Evolutionary conservation across 2,797 vertebrate species (phyloP).

Genomic region (Apodemus agrarius): DNA sequence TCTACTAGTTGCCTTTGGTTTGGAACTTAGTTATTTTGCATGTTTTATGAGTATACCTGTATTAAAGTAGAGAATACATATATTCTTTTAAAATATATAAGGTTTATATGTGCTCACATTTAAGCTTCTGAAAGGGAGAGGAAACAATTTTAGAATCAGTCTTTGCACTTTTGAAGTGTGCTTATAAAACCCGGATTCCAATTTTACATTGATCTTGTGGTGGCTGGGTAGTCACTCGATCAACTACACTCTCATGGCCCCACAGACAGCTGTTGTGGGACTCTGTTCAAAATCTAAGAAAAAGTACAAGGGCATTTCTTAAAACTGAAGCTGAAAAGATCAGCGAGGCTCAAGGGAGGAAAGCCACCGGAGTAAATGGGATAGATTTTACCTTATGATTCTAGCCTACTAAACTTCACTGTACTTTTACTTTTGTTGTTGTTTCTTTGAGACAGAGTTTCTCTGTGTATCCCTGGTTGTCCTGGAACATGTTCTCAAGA

Average conservation of each 20-base stretch:
- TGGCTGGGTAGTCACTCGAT: constrained; percentile 52
- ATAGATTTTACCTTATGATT: constrained; percentile 19
- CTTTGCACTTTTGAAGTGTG: constrained; percentile 46
- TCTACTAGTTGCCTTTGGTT: constrained; percentile 52
- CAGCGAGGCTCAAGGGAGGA: background rate
- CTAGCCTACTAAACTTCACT: constrained; percentile 5
- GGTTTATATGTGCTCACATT: constrained; percentile 57
- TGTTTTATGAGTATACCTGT: constrained; percentile 48
- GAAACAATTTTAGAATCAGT: constrained; percentile 24
- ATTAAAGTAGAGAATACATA: constrained; percentile 7
- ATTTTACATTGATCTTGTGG: constrained; percentile 59
- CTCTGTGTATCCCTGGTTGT: background rate
- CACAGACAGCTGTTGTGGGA: background rate
- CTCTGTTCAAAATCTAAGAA: constrained; percentile 35
- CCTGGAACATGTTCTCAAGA: background rate
- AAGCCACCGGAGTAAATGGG: background rate
- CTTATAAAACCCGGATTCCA: constrained; percentile 55
- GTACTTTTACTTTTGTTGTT: background rate
- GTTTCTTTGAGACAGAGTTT: background rate
- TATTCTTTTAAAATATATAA: background rate
- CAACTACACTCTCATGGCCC: constrained; percentile 12
- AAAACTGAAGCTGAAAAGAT: constrained; percentile 50
- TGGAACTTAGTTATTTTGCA: constrained; percentile 60
- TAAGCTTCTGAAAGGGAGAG: constrained; percentile 56
- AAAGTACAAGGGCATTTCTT: background rate